These are phyloP conservation scores for Diabrotica balteata DNA, from an alignment of 2,888 invertebrate genomes.

Conservation along the genomic window DNA sequence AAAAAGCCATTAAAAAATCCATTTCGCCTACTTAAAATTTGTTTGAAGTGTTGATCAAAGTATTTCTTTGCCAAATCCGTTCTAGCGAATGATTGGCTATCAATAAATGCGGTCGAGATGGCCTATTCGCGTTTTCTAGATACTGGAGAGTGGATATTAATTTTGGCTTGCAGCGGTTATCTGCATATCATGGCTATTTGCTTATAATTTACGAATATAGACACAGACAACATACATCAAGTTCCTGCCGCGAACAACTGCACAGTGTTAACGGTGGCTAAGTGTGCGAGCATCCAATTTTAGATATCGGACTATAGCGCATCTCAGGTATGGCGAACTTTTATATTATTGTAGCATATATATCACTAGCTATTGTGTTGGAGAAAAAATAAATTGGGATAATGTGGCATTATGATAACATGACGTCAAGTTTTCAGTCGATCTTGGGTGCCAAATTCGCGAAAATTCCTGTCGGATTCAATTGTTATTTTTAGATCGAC, in stretches of 20 bases:
- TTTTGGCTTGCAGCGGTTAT: slow-evolving; percentile 30
- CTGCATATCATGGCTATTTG: slow-evolving; percentile 59
- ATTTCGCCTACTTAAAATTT: no score
- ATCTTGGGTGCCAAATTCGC: slow-evolving; percentile 25
- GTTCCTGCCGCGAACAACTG: slow-evolving; percentile 14
- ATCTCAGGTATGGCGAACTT: slow-evolving; percentile 28
- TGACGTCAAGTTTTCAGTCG: slow-evolving; percentile 7
- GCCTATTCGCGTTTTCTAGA: slow-evolving; percentile 13
- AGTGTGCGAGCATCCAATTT: slow-evolving; percentile 39
- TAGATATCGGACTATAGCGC: slow-evolving; percentile 25
- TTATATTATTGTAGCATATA: slow-evolving; percentile 14
- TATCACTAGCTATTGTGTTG: slow-evolving; percentile 24
- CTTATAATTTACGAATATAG: slow-evolving; percentile 41
- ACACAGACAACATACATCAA: slow-evolving; percentile 28
- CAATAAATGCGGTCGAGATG: slow-evolving; percentile 10
- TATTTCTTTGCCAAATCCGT: slow-evolving; percentile 3
- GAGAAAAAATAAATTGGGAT: slow-evolving; percentile 24
- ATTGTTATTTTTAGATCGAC: slow-evolving; percentile 13
- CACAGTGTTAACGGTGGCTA: slow-evolving; percentile 28
- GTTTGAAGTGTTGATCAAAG: background rate
- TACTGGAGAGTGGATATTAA: slow-evolving; percentile 7
- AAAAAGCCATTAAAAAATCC: background rate
- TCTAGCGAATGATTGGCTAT: slow-evolving; percentile 16
- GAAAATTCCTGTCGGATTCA: slow-evolving; percentile 13
- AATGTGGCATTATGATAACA: slow-evolving; percentile 21